These are phyloP conservation scores for Tapirus terrestris DNA, from an alignment of 2,113 vertebrate genomes.

Conservation along the genomic window DNA sequence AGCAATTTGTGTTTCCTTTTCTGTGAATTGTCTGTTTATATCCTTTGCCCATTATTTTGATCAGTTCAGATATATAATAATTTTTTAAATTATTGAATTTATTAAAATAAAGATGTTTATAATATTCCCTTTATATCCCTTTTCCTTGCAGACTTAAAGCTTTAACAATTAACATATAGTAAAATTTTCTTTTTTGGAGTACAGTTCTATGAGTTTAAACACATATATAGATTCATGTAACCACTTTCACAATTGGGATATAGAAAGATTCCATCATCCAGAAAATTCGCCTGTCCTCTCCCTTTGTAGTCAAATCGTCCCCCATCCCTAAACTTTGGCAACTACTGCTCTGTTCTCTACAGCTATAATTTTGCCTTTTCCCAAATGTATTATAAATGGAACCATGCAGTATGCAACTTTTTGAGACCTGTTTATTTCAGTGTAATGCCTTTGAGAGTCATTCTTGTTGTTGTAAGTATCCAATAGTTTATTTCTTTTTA, in stretches of 20 bases:
- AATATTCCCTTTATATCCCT: not conserved
- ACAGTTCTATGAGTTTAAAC: not conserved
- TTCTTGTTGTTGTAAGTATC: not conserved
- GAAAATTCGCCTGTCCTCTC: not conserved
- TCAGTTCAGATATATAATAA: not conserved
- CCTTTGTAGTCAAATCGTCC: not conserved
- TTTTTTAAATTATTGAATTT: slow-evolving; percentile 1
- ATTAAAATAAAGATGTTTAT: not conserved
- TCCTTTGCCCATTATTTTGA: not conserved
- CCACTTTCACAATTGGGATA: not conserved
- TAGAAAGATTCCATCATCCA: not conserved
- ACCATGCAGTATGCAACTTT: not conserved
- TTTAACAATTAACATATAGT: not conserved
- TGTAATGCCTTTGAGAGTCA: not conserved
- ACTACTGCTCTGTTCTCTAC: not conserved
- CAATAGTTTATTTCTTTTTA: not conserved
- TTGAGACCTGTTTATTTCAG: not conserved
- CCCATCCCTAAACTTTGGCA: not conserved
- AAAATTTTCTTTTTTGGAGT: not conserved
- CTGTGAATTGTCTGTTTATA: not conserved
- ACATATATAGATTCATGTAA: not conserved
- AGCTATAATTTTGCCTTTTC: not conserved
- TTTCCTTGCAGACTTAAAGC: slow-evolving; percentile 33
- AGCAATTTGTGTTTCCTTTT: not conserved
- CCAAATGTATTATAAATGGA: not conserved